Conservation (phyloP, 2,113 vertebrate species). For the Mesitornis unicolor region DNA sequence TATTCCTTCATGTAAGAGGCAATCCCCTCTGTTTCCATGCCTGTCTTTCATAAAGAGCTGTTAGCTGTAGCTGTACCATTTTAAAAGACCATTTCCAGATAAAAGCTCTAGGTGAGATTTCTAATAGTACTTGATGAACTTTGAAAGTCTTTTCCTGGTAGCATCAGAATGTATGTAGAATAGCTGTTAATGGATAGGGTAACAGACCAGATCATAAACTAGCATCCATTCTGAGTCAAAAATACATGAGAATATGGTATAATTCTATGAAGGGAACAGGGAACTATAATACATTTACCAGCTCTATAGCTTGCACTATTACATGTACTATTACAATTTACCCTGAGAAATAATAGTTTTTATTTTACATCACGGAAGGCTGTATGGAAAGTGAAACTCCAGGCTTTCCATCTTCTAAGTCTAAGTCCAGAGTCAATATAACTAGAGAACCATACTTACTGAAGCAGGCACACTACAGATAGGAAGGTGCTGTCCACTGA, state of each 20-base stretch:
- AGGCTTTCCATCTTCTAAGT: background rate
- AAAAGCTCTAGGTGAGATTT: background rate
- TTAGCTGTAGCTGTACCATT: background rate
- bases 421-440: background rate
- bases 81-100: background rate
- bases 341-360: background rate
- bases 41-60: background rate
- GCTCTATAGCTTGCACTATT: background rate
- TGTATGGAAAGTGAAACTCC: background rate
- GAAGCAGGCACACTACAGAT: constrained; percentile 83
- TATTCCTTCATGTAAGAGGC: background rate
- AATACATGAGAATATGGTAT: background rate
- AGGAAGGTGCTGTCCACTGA: constrained; percentile 90
- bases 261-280: background rate
- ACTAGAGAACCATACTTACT: constrained; percentile 64
- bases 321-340: background rate
- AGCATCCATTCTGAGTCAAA: background rate
- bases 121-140: background rate
- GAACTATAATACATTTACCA: background rate
- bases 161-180: background rate
- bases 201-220: background rate
- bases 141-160: background rate
- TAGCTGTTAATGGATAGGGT: background rate
- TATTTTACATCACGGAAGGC: background rate
- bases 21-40: background rate